Evolutionary conservation across 2,797 vertebrate species (phyloP).

Genomic region (Myiothlypis chrysogaster): DNA sequence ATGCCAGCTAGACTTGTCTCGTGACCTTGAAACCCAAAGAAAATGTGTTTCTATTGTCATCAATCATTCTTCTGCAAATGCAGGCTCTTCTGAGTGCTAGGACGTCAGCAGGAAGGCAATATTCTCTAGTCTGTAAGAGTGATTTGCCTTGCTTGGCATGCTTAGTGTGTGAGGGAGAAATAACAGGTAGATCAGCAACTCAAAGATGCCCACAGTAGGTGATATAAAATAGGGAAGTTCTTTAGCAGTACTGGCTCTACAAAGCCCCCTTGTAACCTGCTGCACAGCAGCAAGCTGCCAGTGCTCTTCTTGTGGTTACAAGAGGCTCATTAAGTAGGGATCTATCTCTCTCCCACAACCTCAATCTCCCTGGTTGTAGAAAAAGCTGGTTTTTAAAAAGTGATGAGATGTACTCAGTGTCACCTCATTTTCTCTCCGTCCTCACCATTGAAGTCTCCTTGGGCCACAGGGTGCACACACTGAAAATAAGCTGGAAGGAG

Average conservation of each 20-base stretch:
- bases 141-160: fast-evolving
- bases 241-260: neutral
- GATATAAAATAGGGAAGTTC: neutral
- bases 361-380: neutral
- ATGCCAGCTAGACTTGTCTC: neutral
- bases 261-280: neutral
- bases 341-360: fast-evolving
- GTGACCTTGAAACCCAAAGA: neutral
- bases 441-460: neutral
- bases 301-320: neutral
- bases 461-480: fast-evolving
- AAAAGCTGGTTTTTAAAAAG: neutral
- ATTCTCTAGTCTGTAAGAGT: neutral
- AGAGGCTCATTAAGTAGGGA: neutral
- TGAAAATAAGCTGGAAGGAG: neutral
- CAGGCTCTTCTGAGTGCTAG: neutral
- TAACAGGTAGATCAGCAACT: neutral
- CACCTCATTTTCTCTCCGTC: neutral
- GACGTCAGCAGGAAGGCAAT: neutral
- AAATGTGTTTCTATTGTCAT: neutral
- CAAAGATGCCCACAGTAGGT: neutral
- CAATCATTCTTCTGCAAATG: neutral
- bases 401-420: neutral
- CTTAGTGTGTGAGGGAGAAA: neutral
- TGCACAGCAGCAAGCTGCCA: neutral